Base-by-base conservation (phyloP, 1,140 invertebrate species). In the Tetramorium alpestre region DNA sequence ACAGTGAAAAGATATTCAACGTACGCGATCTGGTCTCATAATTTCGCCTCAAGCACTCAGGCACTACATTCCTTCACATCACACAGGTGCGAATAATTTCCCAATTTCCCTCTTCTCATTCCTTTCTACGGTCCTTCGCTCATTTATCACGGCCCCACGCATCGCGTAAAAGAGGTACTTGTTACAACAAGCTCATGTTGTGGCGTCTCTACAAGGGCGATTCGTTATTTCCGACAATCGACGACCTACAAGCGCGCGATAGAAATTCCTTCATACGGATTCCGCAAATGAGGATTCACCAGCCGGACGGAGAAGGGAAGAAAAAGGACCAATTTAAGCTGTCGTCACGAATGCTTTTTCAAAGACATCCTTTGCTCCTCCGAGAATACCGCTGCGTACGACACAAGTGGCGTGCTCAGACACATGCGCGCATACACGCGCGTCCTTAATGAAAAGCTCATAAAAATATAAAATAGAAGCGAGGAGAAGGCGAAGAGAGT, bases 391-490 rank as follows among this genome's bases (percentile, higher is more conserved):
- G 62, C 28, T n/a, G 38, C 47, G 44, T 47, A 51, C 4, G 33
- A 56, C n/a, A 81, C 64, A 69, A 54, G 47, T 62, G 65, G n/a
- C 41, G 11, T 28, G 13, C 54, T 81, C 28, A 81, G 25, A 25
- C 18, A 60, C 41, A 81, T 85, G 75, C 41, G 86, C 47, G 62
- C 87, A 87, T 82, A 88, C 86, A 67, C 84, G 82, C 62, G 81
- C 81, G 85, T 58, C 58, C 44, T 33, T 94, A 93, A 94, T 94
- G 93, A 95, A 95, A 94, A 93, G 94, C 94, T 94, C 94, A 94
- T 95, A 94, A 94, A 94, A 95, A 94, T 92, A 91, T 89, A 92
- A 93, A 93, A 93, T 87, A 93, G 82, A 73, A 90, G 28, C 51
- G 58, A 56, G 70, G 54, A 58, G 38, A 38, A 41, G 67, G 70